phyloP scores from a whole-genome alignment of 1,140 invertebrate species.

The Aleiodes sp. region DNA sequence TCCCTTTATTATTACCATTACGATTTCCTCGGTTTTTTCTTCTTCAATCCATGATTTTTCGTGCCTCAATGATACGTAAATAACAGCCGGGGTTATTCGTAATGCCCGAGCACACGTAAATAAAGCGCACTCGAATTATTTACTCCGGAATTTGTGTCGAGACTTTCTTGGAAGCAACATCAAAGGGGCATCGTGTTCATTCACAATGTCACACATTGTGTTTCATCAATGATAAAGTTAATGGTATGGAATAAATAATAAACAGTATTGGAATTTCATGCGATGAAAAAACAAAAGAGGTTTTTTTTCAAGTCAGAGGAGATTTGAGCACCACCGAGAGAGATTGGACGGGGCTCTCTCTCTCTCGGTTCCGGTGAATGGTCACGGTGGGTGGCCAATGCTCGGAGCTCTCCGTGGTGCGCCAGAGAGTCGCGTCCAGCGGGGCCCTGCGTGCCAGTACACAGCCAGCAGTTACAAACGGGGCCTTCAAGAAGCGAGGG shows the following conservation, averaged over 20 bases:
- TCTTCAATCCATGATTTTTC: background rate
- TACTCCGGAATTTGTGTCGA: too few species aligned
- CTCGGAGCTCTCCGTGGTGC: slow-evolving; percentile 52
- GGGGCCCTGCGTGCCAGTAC: background rate
- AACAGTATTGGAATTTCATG: background rate
- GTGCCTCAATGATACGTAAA: too few species aligned
- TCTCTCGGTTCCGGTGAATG: slow-evolving; percentile 67
- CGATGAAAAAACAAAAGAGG: background rate
- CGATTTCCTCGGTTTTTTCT: background rate
- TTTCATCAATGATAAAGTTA: too few species aligned
- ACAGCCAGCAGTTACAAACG: slow-evolving; percentile 39
- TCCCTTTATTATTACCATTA: slow-evolving; percentile 39
- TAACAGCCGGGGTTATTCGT: too few species aligned
- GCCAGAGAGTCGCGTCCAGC: slow-evolving; percentile 17
- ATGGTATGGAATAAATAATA: too few species aligned
- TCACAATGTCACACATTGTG: too few species aligned
- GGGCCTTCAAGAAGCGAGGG: slow-evolving; percentile 31
- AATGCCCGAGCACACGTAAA: too few species aligned
- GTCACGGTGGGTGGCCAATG: slow-evolving; percentile 65
- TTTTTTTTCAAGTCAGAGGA: slow-evolving; percentile 13
- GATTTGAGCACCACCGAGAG: slow-evolving; percentile 60
- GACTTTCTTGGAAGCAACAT: too few species aligned
- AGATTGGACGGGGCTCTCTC: slow-evolving; percentile 55
- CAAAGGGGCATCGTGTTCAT: too few species aligned
- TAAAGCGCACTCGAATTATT: too few species aligned